These are phyloP conservation scores for Cataglyphis hispanica DNA, from an alignment of 1,140 invertebrate species.

Conservation along the genomic window DNA sequence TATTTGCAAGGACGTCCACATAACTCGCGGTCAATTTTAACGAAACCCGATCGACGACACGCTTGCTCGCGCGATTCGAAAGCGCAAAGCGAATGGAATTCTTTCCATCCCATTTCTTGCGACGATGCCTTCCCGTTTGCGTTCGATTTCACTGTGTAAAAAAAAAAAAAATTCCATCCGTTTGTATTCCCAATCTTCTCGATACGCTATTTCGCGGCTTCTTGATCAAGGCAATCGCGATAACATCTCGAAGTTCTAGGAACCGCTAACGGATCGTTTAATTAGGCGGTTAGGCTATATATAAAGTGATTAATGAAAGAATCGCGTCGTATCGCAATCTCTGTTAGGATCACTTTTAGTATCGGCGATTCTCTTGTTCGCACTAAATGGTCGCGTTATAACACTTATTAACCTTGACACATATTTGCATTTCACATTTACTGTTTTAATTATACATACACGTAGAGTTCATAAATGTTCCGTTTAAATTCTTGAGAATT, in stretches of 20 bases:
- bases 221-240: not conserved
- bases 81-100: constrained; percentile 53
- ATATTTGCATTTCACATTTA: not conserved
- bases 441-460: not conserved
- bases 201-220: not conserved
- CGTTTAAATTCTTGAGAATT: not conserved
- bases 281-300: not conserved
- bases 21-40: constrained; percentile 38
- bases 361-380: not conserved
- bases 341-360: not conserved
- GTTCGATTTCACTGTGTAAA: constrained; percentile 52
- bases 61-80: constrained; percentile 57
- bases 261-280: not conserved
- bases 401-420: constrained; percentile 3
- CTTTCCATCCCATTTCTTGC: constrained; percentile 39
- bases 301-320: constrained; percentile 2
- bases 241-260: not conserved
- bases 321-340: not conserved
- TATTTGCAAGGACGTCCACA: constrained; percentile 61
- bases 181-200: constrained; percentile 42
- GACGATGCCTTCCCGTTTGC: constrained; percentile 26
- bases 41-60: constrained; percentile 44
- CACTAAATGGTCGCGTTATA: not conserved
- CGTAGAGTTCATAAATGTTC: not conserved
- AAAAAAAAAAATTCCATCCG: constrained; percentile 48